phyloP scores from a whole-genome alignment of 1,140 invertebrate genomes.

The Ceratitis capitata region DNA sequence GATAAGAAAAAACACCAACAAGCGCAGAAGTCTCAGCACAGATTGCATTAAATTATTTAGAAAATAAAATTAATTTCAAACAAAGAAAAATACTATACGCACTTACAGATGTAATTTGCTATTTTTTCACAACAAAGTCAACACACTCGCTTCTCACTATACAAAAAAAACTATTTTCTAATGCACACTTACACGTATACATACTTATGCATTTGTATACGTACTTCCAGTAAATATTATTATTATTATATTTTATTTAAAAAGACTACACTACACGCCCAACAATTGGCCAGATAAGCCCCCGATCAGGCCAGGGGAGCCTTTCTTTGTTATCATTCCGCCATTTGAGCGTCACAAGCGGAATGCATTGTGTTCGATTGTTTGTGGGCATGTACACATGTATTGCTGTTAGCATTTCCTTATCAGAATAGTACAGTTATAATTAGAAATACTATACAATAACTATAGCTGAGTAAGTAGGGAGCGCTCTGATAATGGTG shows the following conservation, averaged over 20 bases:
- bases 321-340: constrained; percentile 17
- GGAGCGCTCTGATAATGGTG: neutral
- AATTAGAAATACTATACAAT: neutral
- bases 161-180: neutral
- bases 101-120: neutral
- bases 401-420: neutral
- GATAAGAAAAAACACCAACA: too few species aligned
- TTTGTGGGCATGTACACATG: neutral
- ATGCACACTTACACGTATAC: neutral
- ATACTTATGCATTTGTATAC: too few species aligned
- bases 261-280: neutral
- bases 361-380: neutral
- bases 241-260: neutral
- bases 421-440: neutral
- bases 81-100: too few species aligned
- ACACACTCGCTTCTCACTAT: neutral
- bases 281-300: neutral
- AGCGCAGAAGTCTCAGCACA: too few species aligned
- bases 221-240: neutral
- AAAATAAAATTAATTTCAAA: too few species aligned
- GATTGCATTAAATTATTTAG: too few species aligned
- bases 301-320: neutral
- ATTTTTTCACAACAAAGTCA: neutral
- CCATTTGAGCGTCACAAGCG: neutral
- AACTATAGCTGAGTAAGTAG: neutral